phyloP scores from a whole-genome alignment of 2,113 vertebrate genomes.

The Chloropsis hardwickii region DNA sequence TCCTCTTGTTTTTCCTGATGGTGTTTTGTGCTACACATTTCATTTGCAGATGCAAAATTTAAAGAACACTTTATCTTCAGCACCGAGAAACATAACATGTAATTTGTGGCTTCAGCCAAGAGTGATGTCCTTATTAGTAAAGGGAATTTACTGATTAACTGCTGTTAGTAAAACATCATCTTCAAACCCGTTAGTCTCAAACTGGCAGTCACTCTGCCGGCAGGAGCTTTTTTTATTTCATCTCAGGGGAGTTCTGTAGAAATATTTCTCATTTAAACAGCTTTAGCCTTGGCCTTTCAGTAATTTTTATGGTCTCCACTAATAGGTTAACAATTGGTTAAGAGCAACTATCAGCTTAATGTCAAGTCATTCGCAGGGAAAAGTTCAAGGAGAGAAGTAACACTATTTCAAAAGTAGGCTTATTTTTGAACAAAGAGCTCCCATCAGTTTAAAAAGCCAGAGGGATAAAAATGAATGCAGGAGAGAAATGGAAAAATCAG shows the following conservation, averaged over 20 bases:
- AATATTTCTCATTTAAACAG: conserved; percentile 68
- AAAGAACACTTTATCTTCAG: conserved; percentile 58
- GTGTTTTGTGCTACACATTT: conserved; percentile 47
- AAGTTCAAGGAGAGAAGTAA: conserved; percentile 72
- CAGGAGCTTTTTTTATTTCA: conserved; percentile 25
- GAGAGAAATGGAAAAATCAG: not conserved
- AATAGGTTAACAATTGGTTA: conserved; percentile 74
- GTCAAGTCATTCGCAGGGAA: conserved; percentile 48
- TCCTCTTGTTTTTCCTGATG: conserved; percentile 38
- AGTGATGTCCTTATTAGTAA: conserved; percentile 76
- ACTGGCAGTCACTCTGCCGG: conserved; percentile 26
- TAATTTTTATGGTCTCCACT: conserved; percentile 66
- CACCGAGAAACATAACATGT: conserved; percentile 59
- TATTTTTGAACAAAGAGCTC: conserved; percentile 35
- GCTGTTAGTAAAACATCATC: conserved; percentile 73
- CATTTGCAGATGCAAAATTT: conserved; percentile 59
- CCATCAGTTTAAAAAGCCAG: not conserved
- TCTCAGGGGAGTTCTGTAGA: conserved; percentile 53
- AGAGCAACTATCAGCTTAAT: conserved; percentile 61
- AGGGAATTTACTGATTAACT: conserved; percentile 74
- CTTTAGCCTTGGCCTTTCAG: conserved; percentile 62
- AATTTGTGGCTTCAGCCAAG: conserved; percentile 67
- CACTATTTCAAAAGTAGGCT: conserved; percentile 40
- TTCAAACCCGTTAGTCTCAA: conserved; percentile 64
- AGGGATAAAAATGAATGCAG: conserved; percentile 13